These are phyloP conservation scores for Manis javanica DNA, from an alignment of 2,797 vertebrate species.

Conservation along the genomic window DNA sequence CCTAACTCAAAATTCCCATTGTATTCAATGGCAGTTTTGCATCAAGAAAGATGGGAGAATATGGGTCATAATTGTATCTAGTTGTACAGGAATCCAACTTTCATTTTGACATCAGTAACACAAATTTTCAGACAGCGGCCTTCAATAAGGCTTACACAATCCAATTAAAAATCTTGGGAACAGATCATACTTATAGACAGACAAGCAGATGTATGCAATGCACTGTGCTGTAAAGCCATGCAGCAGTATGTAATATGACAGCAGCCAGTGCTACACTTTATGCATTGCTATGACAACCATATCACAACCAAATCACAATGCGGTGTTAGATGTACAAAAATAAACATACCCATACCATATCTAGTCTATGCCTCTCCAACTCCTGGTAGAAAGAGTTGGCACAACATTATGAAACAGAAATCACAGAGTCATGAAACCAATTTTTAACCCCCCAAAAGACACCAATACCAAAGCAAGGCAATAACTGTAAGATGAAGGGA, in stretches of 20 bases:
- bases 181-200: slow-evolving; percentile 87
- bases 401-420: slow-evolving; percentile 97
- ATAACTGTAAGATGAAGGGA: slow-evolving; percentile 86
- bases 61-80: slow-evolving; percentile 60
- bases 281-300: slow-evolving; percentile 98
- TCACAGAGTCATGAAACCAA: slow-evolving; percentile 93
- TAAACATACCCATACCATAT: slow-evolving; percentile 99
- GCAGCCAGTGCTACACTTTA: slow-evolving; percentile 96
- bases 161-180: slow-evolving; percentile 79
- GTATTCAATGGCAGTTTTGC: slow-evolving; percentile 80
- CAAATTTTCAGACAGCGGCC: slow-evolving; percentile 73
- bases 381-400: slow-evolving; percentile 99
- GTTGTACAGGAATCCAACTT: slow-evolving; percentile 76
- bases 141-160: slow-evolving; percentile 65
- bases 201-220: slow-evolving; percentile 98
- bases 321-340: slow-evolving; percentile 97
- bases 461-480: slow-evolving; percentile 93
- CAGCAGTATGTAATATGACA: slow-evolving; percentile 93
- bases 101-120: slow-evolving; percentile 81
- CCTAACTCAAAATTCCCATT: slow-evolving; percentile 82
- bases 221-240: slow-evolving; percentile 95
- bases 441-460: slow-evolving; percentile 88
- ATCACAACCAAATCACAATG: slow-evolving; percentile 97
- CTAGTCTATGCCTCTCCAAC: slow-evolving; percentile 99
- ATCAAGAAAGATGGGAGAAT: slow-evolving; percentile 76